A percentile compares a stretch with the other conserved stretches of the same genome.
Conservation (phyloP, 2,888 invertebrate genomes). For the Drosophila nigritarsus region DNA sequence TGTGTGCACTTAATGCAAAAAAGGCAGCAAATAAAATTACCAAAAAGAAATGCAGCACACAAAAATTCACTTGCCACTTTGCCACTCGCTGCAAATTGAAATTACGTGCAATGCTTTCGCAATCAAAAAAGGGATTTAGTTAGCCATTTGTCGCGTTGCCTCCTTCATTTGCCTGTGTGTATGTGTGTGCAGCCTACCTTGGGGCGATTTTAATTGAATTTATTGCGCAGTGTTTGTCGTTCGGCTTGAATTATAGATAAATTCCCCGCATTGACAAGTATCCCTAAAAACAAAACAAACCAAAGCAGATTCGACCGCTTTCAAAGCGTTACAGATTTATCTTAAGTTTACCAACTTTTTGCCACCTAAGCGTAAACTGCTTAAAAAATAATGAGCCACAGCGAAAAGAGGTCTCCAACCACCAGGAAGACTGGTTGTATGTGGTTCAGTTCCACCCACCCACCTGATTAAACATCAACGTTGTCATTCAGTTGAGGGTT, state of each 20-base stretch:
- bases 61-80: constrained; percentile 14
- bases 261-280: constrained; percentile 53
- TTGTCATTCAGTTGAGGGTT: neutral
- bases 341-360: constrained; percentile 62
- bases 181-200: constrained; percentile 37
- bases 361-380: constrained; percentile 42
- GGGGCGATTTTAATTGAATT: constrained; percentile 72
- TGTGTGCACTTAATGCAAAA: constrained; percentile 71
- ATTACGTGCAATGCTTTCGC: constrained; percentile 65
- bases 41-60: constrained; percentile 44
- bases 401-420: constrained; percentile 22
- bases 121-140: constrained; percentile 59
- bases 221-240: constrained; percentile 51
- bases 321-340: constrained; percentile 46
- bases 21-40: constrained; percentile 64
- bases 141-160: constrained; percentile 45
- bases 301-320: constrained; percentile 31
- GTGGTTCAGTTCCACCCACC: neutral
- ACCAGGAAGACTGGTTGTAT: neutral
- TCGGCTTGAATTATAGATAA: constrained; percentile 66
- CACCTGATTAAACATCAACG: neutral
- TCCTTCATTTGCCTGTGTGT: neutral
- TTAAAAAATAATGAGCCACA: constrained; percentile 67
- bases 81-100: constrained; percentile 52
- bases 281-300: constrained; percentile 10